Base-by-base conservation (phyloP, 2,888 invertebrate species). In the Seira musarum region DNA sequence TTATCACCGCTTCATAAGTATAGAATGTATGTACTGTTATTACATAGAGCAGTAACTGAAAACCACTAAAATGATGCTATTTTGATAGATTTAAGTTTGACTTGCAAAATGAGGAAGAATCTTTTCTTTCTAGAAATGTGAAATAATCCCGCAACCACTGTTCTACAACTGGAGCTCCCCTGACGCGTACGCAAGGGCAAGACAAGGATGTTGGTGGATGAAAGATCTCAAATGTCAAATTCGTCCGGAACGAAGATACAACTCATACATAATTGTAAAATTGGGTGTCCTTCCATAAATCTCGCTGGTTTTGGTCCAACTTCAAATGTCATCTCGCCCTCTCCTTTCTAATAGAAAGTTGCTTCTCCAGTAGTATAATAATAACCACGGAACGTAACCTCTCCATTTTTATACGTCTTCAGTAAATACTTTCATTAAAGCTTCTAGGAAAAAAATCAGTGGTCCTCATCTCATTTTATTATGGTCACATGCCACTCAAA, bases 141-240 rank as follows among this genome's bases (percentile, higher is more conserved):
- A n/a, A n/a, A n/a, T n/a, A n/a, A n/a, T n/a, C n/a, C n/a, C n/a
- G n/a, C n/a, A n/a, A n/a, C n/a, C n/a, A n/a, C n/a, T n/a, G n/a
- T n/a, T n/a, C n/a, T n/a, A n/a, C n/a, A n/a, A n/a, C n/a, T n/a
- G n/a, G n/a, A n/a, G n/a, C n/a, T n/a, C n/a, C n/a, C n/a, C n/a
- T n/a, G n/a, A n/a, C n/a, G n/a, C 8, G 30, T 30, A 30, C n/a
- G 30, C 15, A 49, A 49, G 49, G 49, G 15, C 49, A 49, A n/a
- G 49, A 15, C 49, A 49, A 49, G 49, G 49, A 49, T 49, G 49
- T 5, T 30, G 30, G 30, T 30, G 30, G 8, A 30, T 5, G 30
- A 30, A 30, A 2, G 30, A 49, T 49, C 49, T 49, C 49, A 49
- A 49, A 49, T 49, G 49, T 49, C 49, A 49, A 49, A 49, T 49